Evolutionary conservation across 2,113 vertebrate species (phyloP).

Genomic region (Steatornis caripensis): DNA sequence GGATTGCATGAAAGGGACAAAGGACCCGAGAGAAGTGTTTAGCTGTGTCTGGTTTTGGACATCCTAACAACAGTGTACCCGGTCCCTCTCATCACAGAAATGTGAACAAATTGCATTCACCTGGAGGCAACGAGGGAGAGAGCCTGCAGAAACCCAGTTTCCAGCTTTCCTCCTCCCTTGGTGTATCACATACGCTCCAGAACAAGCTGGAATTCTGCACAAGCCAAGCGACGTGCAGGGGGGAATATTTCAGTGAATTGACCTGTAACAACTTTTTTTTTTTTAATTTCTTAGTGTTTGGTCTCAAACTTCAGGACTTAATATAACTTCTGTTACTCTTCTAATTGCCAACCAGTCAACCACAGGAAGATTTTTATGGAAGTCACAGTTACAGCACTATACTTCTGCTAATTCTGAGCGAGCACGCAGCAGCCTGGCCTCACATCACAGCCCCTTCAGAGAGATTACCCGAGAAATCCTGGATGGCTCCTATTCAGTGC

Average conservation of each 20-base stretch:
- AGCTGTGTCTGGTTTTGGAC: background rate
- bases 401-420: background rate
- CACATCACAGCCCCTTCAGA: background rate
- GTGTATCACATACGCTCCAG: background rate
- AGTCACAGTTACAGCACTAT: background rate
- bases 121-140: background rate
- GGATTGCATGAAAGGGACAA: background rate
- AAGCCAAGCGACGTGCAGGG: background rate
- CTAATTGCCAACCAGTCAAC: background rate
- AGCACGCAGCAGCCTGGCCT: background rate
- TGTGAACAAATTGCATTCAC: background rate
- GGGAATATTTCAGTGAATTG: background rate
- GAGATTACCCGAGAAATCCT: accelerated
- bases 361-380: background rate
- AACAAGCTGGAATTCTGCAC: background rate
- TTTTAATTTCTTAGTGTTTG: background rate
- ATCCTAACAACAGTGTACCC: no score
- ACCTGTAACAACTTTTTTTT: background rate
- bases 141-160: no score
- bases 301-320: background rate
- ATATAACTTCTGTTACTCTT: background rate
- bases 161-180: background rate
- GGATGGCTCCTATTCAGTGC: background rate
- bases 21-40: background rate
- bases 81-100: background rate